Evolutionary conservation across 2,113 vertebrate genomes (phyloP), one percentile per base, ranked within the genome.

Genomic region (Stegastes partitus): DNA sequence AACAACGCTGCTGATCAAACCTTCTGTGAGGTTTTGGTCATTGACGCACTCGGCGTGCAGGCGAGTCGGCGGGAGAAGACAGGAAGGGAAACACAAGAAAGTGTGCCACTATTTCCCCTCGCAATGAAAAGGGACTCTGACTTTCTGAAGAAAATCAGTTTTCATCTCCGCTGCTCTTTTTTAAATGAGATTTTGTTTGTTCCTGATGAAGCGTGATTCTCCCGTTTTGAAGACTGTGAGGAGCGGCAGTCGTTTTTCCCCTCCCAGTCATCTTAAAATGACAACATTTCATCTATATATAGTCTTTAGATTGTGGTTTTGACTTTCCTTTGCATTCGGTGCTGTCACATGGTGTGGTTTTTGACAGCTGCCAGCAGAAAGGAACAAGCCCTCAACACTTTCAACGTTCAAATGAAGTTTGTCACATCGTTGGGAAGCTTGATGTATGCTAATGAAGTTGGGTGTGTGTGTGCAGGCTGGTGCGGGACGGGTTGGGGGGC

Each of bases 261-360:
- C 79, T 77, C 81, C 78, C 83, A 87, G 83, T 88, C 82, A 88
- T 92, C 89, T 89, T 92, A 93, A 94, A 94, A 89, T 92, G 92
- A 93, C 92, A 94, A 88, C 88, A 89, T 92, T 93, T 95, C 89
- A 94, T 94, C 94, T 95, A 95, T 94, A 94, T 94, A 95, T 94
- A 94, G 93, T 91, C 87, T 91, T 93, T 81, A 93, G 90, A 93
- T 93, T 91, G 88, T 85, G 91, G 84, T 83, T 94, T 90, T 89
- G 93, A 93, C 90, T 92, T 87, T 85, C 83, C 77, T 71, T 56
- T 77, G 85, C 57, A 64, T 84, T 90, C 80, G 86, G 74, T 89
- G 66, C 86, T 79, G 93, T 93, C 91, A 91, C 86, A 91, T 72
- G 87, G 84, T 74, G 75, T 91, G 87, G 83, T 86, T 93, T 93